These are phyloP conservation scores for Drosophila cognata DNA, from an alignment of 2,888 invertebrate genomes.

Conservation along the genomic window DNA sequence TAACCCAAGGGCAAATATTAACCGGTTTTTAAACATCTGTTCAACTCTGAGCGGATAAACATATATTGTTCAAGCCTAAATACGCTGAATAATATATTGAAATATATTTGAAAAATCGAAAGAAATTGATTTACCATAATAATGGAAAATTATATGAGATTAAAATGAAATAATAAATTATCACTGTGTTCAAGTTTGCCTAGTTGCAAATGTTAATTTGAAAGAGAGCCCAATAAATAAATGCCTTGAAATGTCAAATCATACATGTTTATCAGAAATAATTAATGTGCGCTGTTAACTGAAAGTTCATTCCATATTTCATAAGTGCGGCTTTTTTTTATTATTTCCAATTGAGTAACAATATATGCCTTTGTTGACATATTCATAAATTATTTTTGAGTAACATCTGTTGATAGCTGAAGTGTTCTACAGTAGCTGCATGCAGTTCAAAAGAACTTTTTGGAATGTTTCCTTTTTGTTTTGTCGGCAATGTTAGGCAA, in stretches of 20 bases:
- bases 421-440: background rate
- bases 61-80: background rate
- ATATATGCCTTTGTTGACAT: slow-evolving; percentile 27
- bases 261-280: background rate
- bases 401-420: slow-evolving; percentile 3
- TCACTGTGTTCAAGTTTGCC: background rate
- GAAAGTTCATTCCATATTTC: slow-evolving; percentile 14
- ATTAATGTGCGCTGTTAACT: slow-evolving; percentile 16
- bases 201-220: background rate
- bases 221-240: slow-evolving; percentile 11
- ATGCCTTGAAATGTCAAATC: background rate
- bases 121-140: background rate
- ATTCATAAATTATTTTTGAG: background rate
- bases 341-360: slow-evolving; percentile 28
- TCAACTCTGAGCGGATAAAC: background rate
- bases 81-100: background rate
- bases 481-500: slow-evolving; percentile 1
- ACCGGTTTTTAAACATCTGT: background rate
- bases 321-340: background rate
- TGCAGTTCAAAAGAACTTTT: background rate
- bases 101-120: background rate
- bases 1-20: background rate
- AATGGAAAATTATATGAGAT: background rate
- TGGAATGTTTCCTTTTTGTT: background rate
- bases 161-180: background rate